Base-by-base conservation (phyloP, 2,797 vertebrate species). In the Neostethus bicornis region DNA sequence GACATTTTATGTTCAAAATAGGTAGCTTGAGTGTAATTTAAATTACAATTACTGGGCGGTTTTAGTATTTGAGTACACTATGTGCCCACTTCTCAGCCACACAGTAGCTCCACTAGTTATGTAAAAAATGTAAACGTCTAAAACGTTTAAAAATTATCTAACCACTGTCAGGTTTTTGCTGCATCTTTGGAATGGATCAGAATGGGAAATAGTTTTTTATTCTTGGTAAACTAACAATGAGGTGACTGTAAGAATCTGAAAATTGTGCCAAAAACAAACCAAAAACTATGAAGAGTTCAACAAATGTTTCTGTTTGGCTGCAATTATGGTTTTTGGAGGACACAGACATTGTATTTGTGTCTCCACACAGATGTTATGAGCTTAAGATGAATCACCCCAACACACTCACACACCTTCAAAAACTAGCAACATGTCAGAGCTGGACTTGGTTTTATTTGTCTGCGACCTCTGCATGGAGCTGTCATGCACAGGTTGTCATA, bases 1-100 rank as follows among this genome's bases (percentile, higher is more conserved):
- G 57, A 66, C 39, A 12, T 13, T 19, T 60, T 67, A 72, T 50
- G 74, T 75, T n/a, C 19, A 48, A 70, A 45, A 38, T 39, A 7
- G 16, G 11, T 14, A 14, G 26, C 5, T 14, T 45, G 3, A 5
- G n/a, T 14, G 7, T 20, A 39, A 23, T 6, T 13, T 2, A 38
- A 31, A 55, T 44, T 20, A 66, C 25, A 13, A 25, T 38, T 45
- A 13, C 44, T 26, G 41, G 24, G 42, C n/a, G 63, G 39, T 64
- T 45, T 50, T 0, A 42, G 17, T 52, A 47, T 60, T 4, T 17
- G 11, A 23, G 5, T 34, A 52, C 24, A 51, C 11, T 2, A 28
- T 38, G 20, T 24, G 34, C 7, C 17, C 14, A 46, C 9, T 12
- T 5, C 41, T 21, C 41, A 13, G 17, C 11, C 19, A 41, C 41